Conservation (phyloP, 2,888 invertebrate genomes). For the Cephus pulcher region DNA sequence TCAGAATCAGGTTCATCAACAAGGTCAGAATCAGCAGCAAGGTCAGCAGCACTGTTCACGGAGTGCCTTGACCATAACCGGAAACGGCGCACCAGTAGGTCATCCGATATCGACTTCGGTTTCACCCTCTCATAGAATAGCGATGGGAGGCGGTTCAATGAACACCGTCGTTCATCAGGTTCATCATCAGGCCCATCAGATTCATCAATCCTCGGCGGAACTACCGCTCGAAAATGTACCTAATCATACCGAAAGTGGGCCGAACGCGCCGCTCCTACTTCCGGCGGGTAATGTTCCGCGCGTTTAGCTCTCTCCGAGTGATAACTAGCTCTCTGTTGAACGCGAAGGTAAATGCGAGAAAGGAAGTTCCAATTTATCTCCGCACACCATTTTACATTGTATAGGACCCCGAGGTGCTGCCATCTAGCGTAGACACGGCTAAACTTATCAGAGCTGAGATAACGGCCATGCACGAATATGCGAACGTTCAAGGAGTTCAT, state of each 20-base stretch:
- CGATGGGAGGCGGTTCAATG: conserved; percentile 15
- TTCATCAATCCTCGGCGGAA: conserved; percentile 17
- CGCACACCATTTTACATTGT: too few relatives aligned
- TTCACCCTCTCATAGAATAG: conserved; percentile 41
- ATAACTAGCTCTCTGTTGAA: neutral
- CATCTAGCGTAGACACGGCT: too few relatives aligned
- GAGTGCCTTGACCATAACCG: conserved; percentile 39
- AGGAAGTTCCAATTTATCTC: neutral
- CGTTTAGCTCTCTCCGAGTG: conserved; percentile 12
- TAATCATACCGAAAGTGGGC: conserved; percentile 54
- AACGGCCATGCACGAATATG: too few relatives aligned
- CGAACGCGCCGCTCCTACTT: conserved; percentile 57
- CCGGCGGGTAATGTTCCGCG: conserved; percentile 33
- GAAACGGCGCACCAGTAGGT: conserved; percentile 52
- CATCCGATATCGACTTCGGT: conserved; percentile 25
- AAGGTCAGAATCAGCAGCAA: neutral
- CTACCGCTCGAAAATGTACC: conserved; percentile 49
- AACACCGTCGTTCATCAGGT: neutral
- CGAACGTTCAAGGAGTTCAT: too few relatives aligned
- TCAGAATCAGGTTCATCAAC: conserved; percentile 6
- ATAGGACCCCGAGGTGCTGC: neutral
- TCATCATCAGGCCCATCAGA: conserved; percentile 23
- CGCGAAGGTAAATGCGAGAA: neutral
- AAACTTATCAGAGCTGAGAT: too few relatives aligned
- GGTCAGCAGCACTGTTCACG: conserved; percentile 12